These are phyloP conservation scores for Nemotelus pantherinus DNA, from an alignment of 2,888 invertebrate genomes.

Conservation along the genomic window DNA sequence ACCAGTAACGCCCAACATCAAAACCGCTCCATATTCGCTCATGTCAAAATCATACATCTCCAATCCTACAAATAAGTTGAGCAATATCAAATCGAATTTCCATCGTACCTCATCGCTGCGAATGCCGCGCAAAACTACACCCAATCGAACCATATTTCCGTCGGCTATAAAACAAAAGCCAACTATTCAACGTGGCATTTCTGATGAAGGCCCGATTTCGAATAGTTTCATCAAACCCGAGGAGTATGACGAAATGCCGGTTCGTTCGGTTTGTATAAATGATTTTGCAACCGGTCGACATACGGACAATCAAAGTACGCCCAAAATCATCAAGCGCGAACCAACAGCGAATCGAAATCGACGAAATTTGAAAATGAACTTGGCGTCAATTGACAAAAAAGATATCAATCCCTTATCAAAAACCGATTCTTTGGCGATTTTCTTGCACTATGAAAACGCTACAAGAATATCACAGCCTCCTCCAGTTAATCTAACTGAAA, in stretches of 20 bases:
- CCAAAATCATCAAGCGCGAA: conserved; percentile 61
- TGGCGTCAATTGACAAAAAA: conserved; percentile 23
- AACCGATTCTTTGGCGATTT: conserved; percentile 63
- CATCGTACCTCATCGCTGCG: conserved; percentile 63
- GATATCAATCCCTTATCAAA: conserved; percentile 55
- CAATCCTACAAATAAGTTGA: conserved; percentile 54
- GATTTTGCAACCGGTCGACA: conserved; percentile 58
- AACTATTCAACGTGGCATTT: conserved; percentile 64
- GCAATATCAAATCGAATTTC: conserved; percentile 58
- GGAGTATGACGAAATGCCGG: conserved; percentile 65
- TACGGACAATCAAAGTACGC: conserved; percentile 55
- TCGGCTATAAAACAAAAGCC: conserved; percentile 54
- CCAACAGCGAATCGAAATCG: conserved; percentile 51
- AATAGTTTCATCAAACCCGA: conserved; percentile 63
- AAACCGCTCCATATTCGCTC: conserved; percentile 52
- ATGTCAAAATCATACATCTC: conserved; percentile 55
- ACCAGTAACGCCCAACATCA: conserved; percentile 54
- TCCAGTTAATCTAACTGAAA: conserved; percentile 50
- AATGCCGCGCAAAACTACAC: conserved; percentile 60
- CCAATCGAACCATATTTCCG: conserved; percentile 56
- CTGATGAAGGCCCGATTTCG: conserved; percentile 65
- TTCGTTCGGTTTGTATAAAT: conserved; percentile 62
- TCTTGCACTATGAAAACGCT: conserved; percentile 64
- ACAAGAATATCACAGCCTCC: conserved; percentile 30
- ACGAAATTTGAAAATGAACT: conserved; percentile 51